Evolutionary conservation across 2,888 invertebrate genomes (phyloP).

Genomic region (Polyommatus iphigenia): DNA sequence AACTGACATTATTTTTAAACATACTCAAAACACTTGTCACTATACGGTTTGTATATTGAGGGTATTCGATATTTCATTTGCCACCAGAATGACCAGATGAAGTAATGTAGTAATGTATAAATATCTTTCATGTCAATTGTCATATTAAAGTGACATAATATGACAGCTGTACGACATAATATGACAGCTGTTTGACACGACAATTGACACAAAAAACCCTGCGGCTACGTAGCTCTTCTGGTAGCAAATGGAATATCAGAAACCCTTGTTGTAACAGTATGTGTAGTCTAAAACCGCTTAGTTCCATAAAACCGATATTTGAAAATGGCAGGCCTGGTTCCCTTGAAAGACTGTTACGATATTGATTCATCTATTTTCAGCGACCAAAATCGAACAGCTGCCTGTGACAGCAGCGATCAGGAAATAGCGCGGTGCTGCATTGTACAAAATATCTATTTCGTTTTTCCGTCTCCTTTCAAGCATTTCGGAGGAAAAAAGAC

Average conservation of each 20-base stretch:
- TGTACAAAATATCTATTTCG: constrained; percentile 19
- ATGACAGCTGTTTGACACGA: no score
- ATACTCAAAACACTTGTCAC: no score
- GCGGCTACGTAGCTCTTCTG: no score
- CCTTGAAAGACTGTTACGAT: constrained; percentile 10
- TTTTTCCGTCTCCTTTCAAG: constrained; percentile 7
- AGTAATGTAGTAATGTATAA: no score
- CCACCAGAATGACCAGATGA: no score
- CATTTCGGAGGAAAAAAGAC: not conserved
- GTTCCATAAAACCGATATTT: constrained; percentile 15
- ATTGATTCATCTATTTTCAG: constrained; percentile 29
- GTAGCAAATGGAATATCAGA: not conserved
- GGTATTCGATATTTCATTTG: no score
- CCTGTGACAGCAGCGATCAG: constrained; percentile 12
- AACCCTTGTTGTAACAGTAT: not conserved
- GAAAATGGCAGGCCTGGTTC: not conserved
- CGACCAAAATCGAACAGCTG: constrained; percentile 20
- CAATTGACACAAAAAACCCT: no score
- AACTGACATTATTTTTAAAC: no score
- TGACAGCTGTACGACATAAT: no score
- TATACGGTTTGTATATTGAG: no score
- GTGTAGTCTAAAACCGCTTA: not conserved
- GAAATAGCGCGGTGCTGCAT: constrained; percentile 3
- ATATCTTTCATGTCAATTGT: no score
- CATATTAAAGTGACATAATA: no score